These are phyloP conservation scores for Drosophila ananassae DNA, from an alignment of 1,140 invertebrate genomes.

Conservation along the genomic window DNA sequence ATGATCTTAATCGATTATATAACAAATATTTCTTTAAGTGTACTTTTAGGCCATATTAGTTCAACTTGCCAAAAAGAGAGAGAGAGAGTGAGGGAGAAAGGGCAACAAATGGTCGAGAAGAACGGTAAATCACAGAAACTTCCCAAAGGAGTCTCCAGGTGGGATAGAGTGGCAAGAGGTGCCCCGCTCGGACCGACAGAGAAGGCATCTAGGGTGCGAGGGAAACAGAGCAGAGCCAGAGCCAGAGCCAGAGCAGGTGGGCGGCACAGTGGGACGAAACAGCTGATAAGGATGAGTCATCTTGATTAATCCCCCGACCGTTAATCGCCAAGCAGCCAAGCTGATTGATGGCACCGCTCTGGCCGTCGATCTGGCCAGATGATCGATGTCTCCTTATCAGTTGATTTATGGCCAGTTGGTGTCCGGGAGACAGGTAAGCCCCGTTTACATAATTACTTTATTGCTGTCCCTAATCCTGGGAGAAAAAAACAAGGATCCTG, in stretches of 20 bases:
- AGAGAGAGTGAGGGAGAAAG: not conserved
- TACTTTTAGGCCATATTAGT: too few relatives aligned
- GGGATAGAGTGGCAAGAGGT: not conserved
- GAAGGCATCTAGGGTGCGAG: not conserved
- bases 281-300: constrained; percentile 7
- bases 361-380: constrained; percentile 7
- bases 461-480: not conserved
- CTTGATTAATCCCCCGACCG: constrained; percentile 11
- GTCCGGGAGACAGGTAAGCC: constrained; percentile 9
- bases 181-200: too few relatives aligned
- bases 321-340: constrained; percentile 15
- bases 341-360: constrained; percentile 20
- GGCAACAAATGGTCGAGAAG: not conserved
- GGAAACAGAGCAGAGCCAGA: too few relatives aligned
- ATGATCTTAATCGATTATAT: too few relatives aligned
- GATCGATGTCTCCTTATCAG: constrained; percentile 22
- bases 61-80: not conserved
- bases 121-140: constrained; percentile 3
- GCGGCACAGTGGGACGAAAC: constrained; percentile 26
- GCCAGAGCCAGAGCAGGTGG: not conserved
- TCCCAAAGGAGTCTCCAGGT: constrained; percentile 25
- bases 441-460: constrained; percentile 26
- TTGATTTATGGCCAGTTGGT: constrained; percentile 21
- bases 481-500: constrained; percentile 6
- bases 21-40: too few relatives aligned